Base-by-base conservation (phyloP, 2,113 vertebrate genomes). In the Podilymbus podiceps region DNA sequence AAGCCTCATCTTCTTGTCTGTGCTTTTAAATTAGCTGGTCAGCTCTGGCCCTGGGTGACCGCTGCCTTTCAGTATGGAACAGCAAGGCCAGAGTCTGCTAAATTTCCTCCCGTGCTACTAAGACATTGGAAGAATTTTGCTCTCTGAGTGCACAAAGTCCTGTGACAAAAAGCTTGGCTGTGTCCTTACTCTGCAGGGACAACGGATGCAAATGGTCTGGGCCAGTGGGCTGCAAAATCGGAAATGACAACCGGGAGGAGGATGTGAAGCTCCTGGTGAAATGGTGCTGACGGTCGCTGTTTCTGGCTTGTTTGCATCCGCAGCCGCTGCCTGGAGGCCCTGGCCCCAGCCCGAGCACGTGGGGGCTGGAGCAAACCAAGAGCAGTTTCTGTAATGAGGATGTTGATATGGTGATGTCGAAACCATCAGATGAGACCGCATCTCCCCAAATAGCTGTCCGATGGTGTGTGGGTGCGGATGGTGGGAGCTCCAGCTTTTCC, bases 401-500 rank as follows among this genome's bases (percentile, higher is more conserved):
- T 30, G 47, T 18, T 18, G 73, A 44, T 40, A 50, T 30, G 40
- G 38, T 28, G 40, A 38, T 58, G 80, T 74, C 8, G 5, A 74
- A 91, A 31, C 33, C 49, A 30, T 31, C 30, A 13, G 8, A 44
- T 56, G 72, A n/a, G 84, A 12, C 24, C 17, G 9, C 23, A 7
- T 56, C 47, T 76, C 28, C 10, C 38, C 2, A 1, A n/a, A 24
- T 5, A 66, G 23, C 24, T 49, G 23, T 21, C 68, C 1, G 2
- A 16, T 5, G 22, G 50, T 20, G 13, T 0, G 6, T 52, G 50
- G n/a, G 0, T 1, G 71, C 14, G 42, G 25, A 9, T 11, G 18
- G 27, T 12, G 46, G 58, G 40, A 59, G 6, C 1, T 0, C 9
- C 5, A 5, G 47, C 52, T 67, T 56, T 84, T 44, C 59, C 25